Evolutionary conservation across 2,797 vertebrate genomes (phyloP).

Genomic region (Rhadinocentrus ornatus): DNA sequence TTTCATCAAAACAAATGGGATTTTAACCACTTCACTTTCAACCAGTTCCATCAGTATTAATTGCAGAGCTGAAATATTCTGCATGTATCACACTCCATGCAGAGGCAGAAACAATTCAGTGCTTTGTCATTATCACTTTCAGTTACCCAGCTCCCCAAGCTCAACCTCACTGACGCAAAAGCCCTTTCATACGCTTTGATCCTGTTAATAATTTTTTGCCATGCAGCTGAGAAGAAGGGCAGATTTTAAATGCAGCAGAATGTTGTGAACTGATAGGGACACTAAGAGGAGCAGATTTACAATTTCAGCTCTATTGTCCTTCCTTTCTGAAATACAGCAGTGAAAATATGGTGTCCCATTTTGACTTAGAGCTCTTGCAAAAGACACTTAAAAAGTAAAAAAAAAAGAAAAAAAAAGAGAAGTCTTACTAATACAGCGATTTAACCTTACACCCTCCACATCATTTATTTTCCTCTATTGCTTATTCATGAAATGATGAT

Average conservation of each 20-base stretch:
- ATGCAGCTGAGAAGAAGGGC: slow-evolving; percentile 54
- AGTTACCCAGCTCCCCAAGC: slow-evolving; percentile 68
- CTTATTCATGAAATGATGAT: slow-evolving; percentile 2
- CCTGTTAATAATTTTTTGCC: slow-evolving; percentile 72
- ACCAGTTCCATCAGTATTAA: slow-evolving; percentile 15
- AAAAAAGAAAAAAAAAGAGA: background rate
- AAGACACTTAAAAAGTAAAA: background rate
- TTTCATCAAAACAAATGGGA: background rate
- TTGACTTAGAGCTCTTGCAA: background rate
- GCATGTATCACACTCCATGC: slow-evolving; percentile 1
- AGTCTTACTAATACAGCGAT: slow-evolving; percentile 7
- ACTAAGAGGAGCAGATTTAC: slow-evolving; percentile 16
- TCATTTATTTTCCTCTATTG: slow-evolving; percentile 12
- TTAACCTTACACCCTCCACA: background rate
- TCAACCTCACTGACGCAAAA: slow-evolving; percentile 48
- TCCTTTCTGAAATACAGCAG: slow-evolving; percentile 33
- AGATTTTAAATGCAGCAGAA: slow-evolving; percentile 56
- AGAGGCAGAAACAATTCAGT: slow-evolving; percentile 48
- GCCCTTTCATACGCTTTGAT: slow-evolving; percentile 70
- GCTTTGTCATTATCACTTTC: slow-evolving; percentile 57
- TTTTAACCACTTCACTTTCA: slow-evolving; percentile 10
- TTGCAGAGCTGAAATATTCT: slow-evolving; percentile 14
- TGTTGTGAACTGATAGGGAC: slow-evolving; percentile 50
- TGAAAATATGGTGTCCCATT: background rate
- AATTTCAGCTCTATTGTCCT: slow-evolving; percentile 45